Conservation (phyloP, 2,113 vertebrate species). For the Hassar affinis region DNA sequence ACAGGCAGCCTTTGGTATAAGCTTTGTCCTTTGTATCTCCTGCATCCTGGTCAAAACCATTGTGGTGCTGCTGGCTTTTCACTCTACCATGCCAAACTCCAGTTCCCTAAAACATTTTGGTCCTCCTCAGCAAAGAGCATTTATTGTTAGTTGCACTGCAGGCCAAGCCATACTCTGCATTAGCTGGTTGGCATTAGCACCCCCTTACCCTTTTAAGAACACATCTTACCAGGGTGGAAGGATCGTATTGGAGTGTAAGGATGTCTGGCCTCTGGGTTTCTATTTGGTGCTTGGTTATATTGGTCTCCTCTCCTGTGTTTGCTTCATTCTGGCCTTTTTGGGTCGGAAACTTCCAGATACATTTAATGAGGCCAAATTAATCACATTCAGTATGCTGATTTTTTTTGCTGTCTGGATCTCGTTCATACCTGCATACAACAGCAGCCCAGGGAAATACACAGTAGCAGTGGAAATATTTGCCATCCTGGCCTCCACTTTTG, state of each 20-base stretch:
- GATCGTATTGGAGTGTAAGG: conserved; percentile 74
- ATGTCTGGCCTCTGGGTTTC: conserved; percentile 68
- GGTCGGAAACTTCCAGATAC: conserved; percentile 71
- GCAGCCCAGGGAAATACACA: conserved; percentile 72
- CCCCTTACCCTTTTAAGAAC: conserved; percentile 68
- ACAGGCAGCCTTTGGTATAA: conserved; percentile 71
- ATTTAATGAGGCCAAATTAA: conserved; percentile 68
- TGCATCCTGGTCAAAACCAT: conserved; percentile 75
- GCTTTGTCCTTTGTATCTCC: conserved; percentile 75
- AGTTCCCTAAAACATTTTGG: conserved; percentile 54
- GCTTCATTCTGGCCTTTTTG: conserved; percentile 70
- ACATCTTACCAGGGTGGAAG: conserved; percentile 64
- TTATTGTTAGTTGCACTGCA: conserved; percentile 67
- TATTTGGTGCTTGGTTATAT: conserved; percentile 74
- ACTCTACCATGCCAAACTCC: conserved; percentile 54
- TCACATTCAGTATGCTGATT: conserved; percentile 76
- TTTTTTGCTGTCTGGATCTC: conserved; percentile 75
- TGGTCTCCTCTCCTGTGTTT: conserved; percentile 68
- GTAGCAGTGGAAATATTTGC: conserved; percentile 75
- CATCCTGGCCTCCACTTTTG: conserved; percentile 72
- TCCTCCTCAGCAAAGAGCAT: conserved; percentile 64
- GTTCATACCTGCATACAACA: conserved; percentile 74
- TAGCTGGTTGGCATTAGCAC: conserved; percentile 61
- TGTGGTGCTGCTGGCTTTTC: conserved; percentile 72
- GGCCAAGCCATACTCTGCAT: conserved; percentile 68